Percentiles rank a stretch among this genome's conserved stretches.
Evolutionary conservation across 2,797 vertebrate genomes (phyloP).

Genomic region (Tadarida brasiliensis): DNA sequence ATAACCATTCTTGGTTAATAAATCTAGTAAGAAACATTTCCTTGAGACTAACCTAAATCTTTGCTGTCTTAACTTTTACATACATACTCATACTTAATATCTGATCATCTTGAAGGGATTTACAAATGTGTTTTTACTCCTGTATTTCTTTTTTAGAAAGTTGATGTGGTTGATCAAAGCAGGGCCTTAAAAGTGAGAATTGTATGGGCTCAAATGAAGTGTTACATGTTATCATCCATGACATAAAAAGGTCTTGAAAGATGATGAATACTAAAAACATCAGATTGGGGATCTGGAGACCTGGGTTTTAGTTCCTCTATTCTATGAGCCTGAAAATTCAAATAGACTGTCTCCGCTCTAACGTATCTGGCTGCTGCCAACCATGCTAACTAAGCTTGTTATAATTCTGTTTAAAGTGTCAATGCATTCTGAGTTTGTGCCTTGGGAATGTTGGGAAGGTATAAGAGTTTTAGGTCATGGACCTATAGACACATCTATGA

Average conservation of each 20-base stretch:
- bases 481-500: background rate
- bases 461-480: background rate
- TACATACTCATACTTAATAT: background rate
- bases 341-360: background rate
- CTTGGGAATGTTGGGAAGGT: background rate
- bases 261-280: background rate
- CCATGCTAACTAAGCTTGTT: background rate
- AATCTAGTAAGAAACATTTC: background rate
- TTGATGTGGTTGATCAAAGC: background rate
- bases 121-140: background rate
- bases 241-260: background rate
- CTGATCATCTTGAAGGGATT: background rate
- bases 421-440: background rate
- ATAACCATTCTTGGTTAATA: background rate
- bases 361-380: background rate
- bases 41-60: background rate
- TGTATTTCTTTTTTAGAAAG: background rate
- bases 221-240: background rate
- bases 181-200: background rate
- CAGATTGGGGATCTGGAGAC: background rate
- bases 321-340: background rate
- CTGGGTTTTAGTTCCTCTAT: background rate
- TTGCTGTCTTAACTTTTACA: constrained; percentile 18
- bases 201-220: background rate
- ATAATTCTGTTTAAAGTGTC: background rate